Percentiles rank a stretch among this genome's conserved stretches.
phyloP scores from a whole-genome alignment of 2,797 vertebrate genomes.

The Pampus argenteus region DNA sequence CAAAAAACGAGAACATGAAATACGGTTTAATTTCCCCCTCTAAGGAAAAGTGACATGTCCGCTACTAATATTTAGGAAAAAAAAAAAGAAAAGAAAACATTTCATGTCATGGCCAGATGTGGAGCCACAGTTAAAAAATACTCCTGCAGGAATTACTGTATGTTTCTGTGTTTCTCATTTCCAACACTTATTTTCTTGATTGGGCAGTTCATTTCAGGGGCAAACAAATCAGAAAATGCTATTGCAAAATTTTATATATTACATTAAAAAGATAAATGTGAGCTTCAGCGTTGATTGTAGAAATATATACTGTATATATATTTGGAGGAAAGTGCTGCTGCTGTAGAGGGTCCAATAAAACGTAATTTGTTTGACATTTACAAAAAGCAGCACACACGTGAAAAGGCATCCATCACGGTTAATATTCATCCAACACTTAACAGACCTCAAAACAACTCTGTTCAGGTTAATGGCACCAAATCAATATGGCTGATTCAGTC shows the following conservation, averaged over 20 bases:
- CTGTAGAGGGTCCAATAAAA: slow-evolving; percentile 47
- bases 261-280: slow-evolving; percentile 7
- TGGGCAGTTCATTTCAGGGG: slow-evolving; percentile 42
- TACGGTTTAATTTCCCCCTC: slow-evolving; percentile 22
- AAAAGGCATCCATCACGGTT: slow-evolving; percentile 44
- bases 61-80: background rate
- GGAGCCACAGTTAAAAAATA: slow-evolving; percentile 26
- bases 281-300: slow-evolving; percentile 14
- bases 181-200: slow-evolving; percentile 38
- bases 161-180: slow-evolving; percentile 24
- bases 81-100: slow-evolving; percentile 16
- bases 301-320: too few relatives aligned
- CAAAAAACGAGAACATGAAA: slow-evolving; percentile 27
- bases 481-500: slow-evolving; percentile 55
- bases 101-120: background rate
- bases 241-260: slow-evolving; percentile 26
- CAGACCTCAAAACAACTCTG: slow-evolving; percentile 44
- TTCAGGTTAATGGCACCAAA: slow-evolving; percentile 53
- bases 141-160: slow-evolving; percentile 6
- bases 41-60: background rate
- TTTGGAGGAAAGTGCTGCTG: slow-evolving; percentile 29
- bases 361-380: slow-evolving; percentile 58
- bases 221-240: slow-evolving; percentile 39
- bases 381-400: slow-evolving; percentile 44
- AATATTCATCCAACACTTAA: slow-evolving; percentile 40